phyloP scores from a whole-genome alignment of 2,797 vertebrate genomes.

The Centropyge bicolor region DNA sequence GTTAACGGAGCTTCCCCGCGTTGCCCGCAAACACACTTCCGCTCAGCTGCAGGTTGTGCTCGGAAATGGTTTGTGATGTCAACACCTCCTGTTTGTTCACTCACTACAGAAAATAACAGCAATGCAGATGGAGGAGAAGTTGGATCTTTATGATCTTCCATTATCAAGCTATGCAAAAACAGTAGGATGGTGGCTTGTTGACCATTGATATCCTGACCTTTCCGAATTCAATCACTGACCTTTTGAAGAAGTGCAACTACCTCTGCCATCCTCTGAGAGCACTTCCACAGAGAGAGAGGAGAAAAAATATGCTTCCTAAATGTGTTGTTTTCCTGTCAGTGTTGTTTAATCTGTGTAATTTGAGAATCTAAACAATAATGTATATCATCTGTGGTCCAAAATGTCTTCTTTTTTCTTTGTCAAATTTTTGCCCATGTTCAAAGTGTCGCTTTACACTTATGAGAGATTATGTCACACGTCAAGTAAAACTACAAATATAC shows the following conservation, averaged over 20 bases:
- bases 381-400: constrained; percentile 8
- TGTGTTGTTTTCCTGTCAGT: constrained; percentile 10
- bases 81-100: not conserved
- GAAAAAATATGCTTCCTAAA: constrained; percentile 30
- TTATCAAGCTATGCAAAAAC: constrained; percentile 54
- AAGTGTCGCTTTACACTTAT: not conserved
- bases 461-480: not conserved
- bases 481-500: constrained; percentile 11
- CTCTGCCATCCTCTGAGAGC: constrained; percentile 25
- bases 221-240: constrained; percentile 46
- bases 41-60: not conserved
- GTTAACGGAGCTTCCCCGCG: not conserved
- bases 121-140: not conserved
- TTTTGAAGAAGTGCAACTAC: constrained; percentile 34
- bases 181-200: not conserved
- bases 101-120: not conserved
- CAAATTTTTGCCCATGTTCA: constrained; percentile 3
- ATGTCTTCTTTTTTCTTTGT: not conserved
- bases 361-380: constrained; percentile 4
- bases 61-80: not conserved
- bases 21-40: not conserved
- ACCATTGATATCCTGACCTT: constrained; percentile 33
- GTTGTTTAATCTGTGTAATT: constrained; percentile 38
- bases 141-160: not conserved
- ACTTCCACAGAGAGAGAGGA: constrained; percentile 41